Percentiles rank a stretch among this genome's conserved stretches.
phyloP scores from a whole-genome alignment of 2,113 vertebrate genomes.

The Sterrhoptilus dennistouni region DNA sequence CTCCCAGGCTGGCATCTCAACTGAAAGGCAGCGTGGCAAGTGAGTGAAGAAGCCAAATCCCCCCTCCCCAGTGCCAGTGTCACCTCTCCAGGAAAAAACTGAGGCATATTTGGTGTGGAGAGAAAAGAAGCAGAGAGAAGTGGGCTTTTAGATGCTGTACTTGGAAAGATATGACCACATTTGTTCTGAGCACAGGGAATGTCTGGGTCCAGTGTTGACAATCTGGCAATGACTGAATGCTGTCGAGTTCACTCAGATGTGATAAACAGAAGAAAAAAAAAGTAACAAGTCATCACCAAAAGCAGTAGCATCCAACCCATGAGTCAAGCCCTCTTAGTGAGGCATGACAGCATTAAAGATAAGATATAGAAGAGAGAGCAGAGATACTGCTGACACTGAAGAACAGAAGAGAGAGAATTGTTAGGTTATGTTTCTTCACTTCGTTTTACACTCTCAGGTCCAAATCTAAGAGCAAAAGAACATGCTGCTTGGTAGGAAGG shows the following conservation, averaged over 20 bases:
- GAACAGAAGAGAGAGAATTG: not conserved
- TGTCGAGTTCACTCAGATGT: fast-evolving
- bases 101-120: not conserved
- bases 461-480: not conserved
- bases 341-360: not conserved
- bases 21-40: fast-evolving
- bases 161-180: not conserved
- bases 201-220: not conserved
- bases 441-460: not conserved
- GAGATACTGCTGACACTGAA: not conserved
- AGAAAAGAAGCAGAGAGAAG: not conserved
- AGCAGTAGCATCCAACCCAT: not conserved
- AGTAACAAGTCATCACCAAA: slow-evolving; percentile 11
- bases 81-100: not conserved
- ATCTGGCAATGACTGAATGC: not conserved
- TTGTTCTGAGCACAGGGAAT: not conserved
- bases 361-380: not conserved
- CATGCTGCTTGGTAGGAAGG: not conserved
- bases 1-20: not conserved
- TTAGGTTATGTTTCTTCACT: not conserved
- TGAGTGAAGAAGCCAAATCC: not conserved
- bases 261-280: not conserved
- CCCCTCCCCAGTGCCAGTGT: not conserved
- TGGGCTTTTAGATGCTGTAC: not conserved
- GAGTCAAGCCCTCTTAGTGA: slow-evolving; percentile 13